These are phyloP conservation scores for Prosapia bicincta DNA, from an alignment of 2,888 invertebrate genomes.

Conservation along the genomic window DNA sequence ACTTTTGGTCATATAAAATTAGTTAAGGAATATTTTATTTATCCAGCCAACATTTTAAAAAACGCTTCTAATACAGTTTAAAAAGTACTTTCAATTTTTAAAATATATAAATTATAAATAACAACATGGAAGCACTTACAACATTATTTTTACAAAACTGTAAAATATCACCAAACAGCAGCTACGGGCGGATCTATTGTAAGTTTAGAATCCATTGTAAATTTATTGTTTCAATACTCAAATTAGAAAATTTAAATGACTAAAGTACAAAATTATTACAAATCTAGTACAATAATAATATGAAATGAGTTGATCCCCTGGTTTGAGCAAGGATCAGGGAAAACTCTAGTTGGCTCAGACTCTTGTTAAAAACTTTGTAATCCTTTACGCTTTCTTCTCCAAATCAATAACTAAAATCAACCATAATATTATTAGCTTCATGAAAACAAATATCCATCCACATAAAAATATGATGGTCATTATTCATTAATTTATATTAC, in stretches of 20 bases:
- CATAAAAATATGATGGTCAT: no score
- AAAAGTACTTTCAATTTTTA: neutral
- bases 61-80: neutral
- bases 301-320: neutral
- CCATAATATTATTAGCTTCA: slow-evolving; percentile 12
- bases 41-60: neutral
- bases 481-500: no score
- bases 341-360: neutral
- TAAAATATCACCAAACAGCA: neutral
- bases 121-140: slow-evolving; percentile 18
- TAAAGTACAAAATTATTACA: slow-evolving; percentile 2
- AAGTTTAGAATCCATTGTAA: neutral
- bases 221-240: slow-evolving; percentile 6
- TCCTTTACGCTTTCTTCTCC: slow-evolving; percentile 37
- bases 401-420: slow-evolving; percentile 35
- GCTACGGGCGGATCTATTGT: slow-evolving; percentile 3
- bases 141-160: neutral
- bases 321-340: slow-evolving; percentile 2
- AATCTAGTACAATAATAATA: neutral
- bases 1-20: slow-evolving; percentile 18
- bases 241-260: neutral
- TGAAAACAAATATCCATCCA: no score
- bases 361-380: neutral
- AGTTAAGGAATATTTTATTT: neutral
- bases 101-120: slow-evolving; percentile 14